Evolutionary conservation across 2,888 invertebrate species (phyloP).

Genomic region (Melinaea marsaeus): DNA sequence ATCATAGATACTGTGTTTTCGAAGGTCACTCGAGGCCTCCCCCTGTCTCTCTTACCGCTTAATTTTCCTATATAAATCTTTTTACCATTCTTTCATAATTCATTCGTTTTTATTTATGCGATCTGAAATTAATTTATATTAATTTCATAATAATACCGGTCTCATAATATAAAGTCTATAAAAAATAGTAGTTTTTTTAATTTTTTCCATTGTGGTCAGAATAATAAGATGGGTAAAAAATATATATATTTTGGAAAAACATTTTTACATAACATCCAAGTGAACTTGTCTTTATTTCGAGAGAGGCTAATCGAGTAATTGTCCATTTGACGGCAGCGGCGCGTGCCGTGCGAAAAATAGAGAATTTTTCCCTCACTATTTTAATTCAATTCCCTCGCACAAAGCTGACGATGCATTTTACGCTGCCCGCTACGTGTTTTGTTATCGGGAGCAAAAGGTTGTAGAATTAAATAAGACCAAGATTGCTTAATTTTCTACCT

Average conservation of each 20-base stretch:
- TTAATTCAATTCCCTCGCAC: conserved; percentile 73
- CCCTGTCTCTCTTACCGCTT: too few species aligned
- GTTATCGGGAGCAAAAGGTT: conserved; percentile 57
- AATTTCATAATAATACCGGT: too few species aligned
- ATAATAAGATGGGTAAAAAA: too few species aligned
- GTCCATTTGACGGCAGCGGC: conserved; percentile 71
- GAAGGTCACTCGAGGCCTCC: too few species aligned
- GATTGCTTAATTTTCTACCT: conserved; percentile 61
- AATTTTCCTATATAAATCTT: too few species aligned
- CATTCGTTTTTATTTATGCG: too few species aligned
- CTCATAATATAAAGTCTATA: too few species aligned
- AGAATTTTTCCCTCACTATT: conserved; percentile 62
- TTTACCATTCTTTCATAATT: too few species aligned
- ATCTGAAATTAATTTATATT: too few species aligned
- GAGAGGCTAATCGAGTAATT: conserved; percentile 56
- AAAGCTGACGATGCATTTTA: conserved; percentile 50
- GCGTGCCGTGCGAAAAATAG: conserved; percentile 66
- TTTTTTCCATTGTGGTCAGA: too few species aligned
- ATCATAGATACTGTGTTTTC: too few species aligned
- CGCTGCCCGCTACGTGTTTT: conserved; percentile 48
- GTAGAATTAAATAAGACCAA: conserved; percentile 59
- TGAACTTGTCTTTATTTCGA: conserved; percentile 38
- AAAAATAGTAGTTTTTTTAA: too few species aligned
- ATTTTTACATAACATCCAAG: conserved; percentile 45
- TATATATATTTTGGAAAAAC: conserved; percentile 35